Conservation (phyloP, 2,113 vertebrate species). For the Aleadryas rufinucha region DNA sequence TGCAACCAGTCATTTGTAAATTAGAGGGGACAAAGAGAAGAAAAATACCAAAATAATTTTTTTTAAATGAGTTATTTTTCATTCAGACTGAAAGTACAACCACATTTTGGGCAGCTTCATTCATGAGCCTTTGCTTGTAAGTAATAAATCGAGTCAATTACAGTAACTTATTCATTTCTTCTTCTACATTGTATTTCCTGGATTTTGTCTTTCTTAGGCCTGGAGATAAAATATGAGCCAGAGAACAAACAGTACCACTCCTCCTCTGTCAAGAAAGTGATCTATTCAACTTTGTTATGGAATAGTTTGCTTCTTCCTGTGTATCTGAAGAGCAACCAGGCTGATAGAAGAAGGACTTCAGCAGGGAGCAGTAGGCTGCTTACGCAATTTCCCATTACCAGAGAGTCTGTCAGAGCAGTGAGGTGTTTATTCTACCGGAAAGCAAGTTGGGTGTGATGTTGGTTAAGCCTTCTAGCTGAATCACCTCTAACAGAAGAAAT, state of each 20-base stretch:
- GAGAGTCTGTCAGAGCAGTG: not conserved
- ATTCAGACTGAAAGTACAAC: not conserved
- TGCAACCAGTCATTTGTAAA: not conserved
- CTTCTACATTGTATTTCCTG: not conserved
- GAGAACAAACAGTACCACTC: not conserved
- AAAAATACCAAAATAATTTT: not conserved
- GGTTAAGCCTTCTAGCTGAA: not conserved
- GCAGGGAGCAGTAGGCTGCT: not conserved
- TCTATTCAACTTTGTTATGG: not conserved
- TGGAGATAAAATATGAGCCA: not conserved
- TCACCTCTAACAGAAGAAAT: not conserved
- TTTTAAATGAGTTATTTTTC: not conserved
- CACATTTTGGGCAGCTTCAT: not conserved
- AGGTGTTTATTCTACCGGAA: conserved; percentile 22
- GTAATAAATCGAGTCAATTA: not conserved
- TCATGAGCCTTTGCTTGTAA: not conserved
- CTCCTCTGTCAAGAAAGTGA: not conserved
- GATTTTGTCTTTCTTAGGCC: not conserved
- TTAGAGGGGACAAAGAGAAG: not conserved
- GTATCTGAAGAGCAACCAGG: not conserved
- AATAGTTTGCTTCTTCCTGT: not conserved
- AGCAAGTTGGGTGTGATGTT: not conserved
- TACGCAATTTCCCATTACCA: not conserved
- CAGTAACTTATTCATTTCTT: not conserved
- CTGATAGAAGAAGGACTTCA: conserved; percentile 17